Percentiles rank a stretch among this genome's conserved stretches.
These are phyloP conservation scores for Drosophila littoralis DNA, from an alignment of 1,140 invertebrate species.

Conservation along the genomic window DNA sequence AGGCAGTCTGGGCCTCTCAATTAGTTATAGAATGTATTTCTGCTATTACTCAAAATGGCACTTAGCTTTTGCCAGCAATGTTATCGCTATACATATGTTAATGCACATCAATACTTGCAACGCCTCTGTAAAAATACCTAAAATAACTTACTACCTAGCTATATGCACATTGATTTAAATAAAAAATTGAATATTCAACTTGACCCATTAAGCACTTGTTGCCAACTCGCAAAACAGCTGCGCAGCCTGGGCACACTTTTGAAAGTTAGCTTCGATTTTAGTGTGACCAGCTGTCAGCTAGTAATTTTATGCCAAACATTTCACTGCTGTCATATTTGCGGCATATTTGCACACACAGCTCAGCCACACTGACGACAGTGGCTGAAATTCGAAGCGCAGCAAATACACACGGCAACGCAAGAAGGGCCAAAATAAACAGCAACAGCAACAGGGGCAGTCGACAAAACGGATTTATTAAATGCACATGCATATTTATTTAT, in stretches of 20 bases:
- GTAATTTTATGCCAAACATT: not conserved
- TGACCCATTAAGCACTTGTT: not conserved
- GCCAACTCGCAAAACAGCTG: conserved; percentile 10
- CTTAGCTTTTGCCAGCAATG: not conserved
- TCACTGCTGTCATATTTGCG: not conserved
- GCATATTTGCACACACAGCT: not conserved
- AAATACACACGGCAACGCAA: conserved; percentile 51
- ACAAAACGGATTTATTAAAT: conserved; percentile 63
- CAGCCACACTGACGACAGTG: conserved; percentile 47
- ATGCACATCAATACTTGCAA: no score
- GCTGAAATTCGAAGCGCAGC: conserved; percentile 61
- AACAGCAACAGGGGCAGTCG: conserved; percentile 55
- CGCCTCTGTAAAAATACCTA: not conserved
- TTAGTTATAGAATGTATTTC: not conserved
- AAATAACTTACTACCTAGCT: not conserved
- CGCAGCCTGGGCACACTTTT: not conserved
- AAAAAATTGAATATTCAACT: not conserved
- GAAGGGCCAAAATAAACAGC: conserved; percentile 40
- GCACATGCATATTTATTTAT: conserved; percentile 71
- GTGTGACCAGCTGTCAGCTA: conserved; percentile 18
- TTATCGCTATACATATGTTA: not conserved
- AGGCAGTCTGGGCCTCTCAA: not conserved
- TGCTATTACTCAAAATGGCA: not conserved
- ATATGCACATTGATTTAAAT: not conserved
- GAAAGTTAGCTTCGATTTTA: not conserved